Percentiles rank a stretch among this genome's conserved stretches.
Evolutionary conservation across 2,113 vertebrate species (phyloP).

Genomic region (Picathartes gymnocephalus): DNA sequence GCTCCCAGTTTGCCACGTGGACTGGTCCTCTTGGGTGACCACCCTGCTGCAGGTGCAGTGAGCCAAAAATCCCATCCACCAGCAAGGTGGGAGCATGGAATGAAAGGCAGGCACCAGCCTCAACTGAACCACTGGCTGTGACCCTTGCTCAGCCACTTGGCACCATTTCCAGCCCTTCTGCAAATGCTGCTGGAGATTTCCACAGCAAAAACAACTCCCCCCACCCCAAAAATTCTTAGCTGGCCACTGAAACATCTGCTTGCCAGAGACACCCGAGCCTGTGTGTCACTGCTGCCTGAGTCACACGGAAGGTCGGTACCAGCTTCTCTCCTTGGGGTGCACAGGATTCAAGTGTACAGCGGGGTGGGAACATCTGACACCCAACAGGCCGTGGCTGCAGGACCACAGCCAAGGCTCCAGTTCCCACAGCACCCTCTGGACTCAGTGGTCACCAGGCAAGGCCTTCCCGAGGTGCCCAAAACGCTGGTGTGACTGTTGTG

Average conservation of each 20-base stretch:
- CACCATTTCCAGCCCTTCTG: neutral
- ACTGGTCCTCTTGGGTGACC: neutral
- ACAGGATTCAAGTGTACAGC: neutral
- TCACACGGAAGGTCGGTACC: neutral
- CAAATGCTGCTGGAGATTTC: neutral
- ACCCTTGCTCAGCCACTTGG: neutral
- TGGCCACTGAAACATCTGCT: conserved; percentile 29
- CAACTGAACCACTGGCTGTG: fast-evolving
- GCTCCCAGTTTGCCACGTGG: neutral
- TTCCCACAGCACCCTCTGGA: neutral
- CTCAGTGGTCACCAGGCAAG: neutral
- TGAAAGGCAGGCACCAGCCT: neutral
- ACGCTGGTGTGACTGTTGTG: neutral
- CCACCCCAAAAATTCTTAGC: neutral
- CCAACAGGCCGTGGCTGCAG: neutral
- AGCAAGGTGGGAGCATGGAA: neutral
- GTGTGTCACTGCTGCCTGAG: neutral
- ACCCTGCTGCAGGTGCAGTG: fast-evolving
- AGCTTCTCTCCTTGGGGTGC: neutral
- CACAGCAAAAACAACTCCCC: neutral
- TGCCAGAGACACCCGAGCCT: neutral
- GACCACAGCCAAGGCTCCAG: neutral
- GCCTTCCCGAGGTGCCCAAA: neutral
- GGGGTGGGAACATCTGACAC: neutral
- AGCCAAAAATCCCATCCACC: neutral